Base-by-base conservation (phyloP, 2,113 vertebrate species). In the Chaenogobius annularis region DNA sequence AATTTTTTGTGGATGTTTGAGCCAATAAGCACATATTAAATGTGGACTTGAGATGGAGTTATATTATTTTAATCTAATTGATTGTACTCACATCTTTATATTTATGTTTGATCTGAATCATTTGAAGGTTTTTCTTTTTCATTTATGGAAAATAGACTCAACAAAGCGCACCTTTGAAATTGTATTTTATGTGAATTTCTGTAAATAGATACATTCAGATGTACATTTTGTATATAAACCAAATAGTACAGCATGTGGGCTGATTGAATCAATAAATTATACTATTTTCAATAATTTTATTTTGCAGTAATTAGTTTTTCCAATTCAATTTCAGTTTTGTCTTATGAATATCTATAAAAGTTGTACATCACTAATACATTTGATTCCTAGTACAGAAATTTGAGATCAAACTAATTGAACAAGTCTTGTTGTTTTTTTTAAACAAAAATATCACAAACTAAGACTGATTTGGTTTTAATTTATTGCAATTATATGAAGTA, bases 141-240 rank as follows among this genome's bases (percentile, higher is more conserved):
- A 54, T 23, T 70, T 73, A 17, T 68, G 48, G 19, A 23, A 46
- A 61, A 50, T 55, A 23, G 54, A 67, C 37, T n/a, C 64, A 58
- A 55, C 14, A 61, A 66, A 75, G 54, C 74, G 81, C 77, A 86
- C 83, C 81, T 87, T 68, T 70, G 40, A 17, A 80, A 15, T 48
- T 73, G 74, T 63, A 54, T 82, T 88, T 85, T 73, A 77, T 90
- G 84, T 90, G 80, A 88, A 89, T 83, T 76, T 77, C 69, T 91
- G 86, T 91, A 90, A 83, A 92, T 89, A 88, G 68, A 81, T 73
- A 11, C 46, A 52, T 73, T 76, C 66, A 37, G 15, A 67, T 80
- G n/a, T 66, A 22, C 73, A 19, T 85, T 80, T 82, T 84, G 55
- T 44, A 66, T 78, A 69, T 1, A 0, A 63, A 11, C 44, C 35